Percentiles rank a stretch among this genome's conserved stretches.
Evolutionary conservation across 2,797 vertebrate species (phyloP).

Genomic region (Artibeus jamaicensis): DNA sequence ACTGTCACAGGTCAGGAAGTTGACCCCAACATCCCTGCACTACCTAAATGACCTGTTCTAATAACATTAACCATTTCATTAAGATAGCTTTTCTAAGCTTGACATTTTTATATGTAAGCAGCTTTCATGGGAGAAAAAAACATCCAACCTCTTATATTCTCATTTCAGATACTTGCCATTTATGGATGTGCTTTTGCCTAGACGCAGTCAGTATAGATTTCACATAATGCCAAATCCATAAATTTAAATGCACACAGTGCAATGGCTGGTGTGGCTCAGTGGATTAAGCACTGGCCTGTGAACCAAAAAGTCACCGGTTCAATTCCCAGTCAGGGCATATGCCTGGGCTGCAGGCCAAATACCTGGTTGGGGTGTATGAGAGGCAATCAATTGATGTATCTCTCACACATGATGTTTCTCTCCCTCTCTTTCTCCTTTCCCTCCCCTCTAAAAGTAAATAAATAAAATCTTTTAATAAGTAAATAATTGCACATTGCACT

Average conservation of each 20-base stretch:
- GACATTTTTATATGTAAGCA: conserved; percentile 22
- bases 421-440: neutral
- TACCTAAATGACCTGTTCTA: neutral
- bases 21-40: neutral
- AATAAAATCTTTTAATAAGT: neutral
- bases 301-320: neutral
- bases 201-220: neutral
- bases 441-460: neutral
- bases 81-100: conserved; percentile 19
- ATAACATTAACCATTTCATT: neutral
- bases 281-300: neutral
- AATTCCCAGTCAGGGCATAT: neutral
- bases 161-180: conserved; percentile 7
- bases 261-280: neutral
- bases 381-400: neutral
- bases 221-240: conserved; percentile 10
- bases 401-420: neutral
- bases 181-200: neutral
- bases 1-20: neutral
- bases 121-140: neutral
- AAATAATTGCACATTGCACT: neutral
- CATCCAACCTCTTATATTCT: neutral
- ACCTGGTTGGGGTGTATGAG: neutral
- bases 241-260: neutral
- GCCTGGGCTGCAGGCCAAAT: neutral